Base-by-base conservation (phyloP, 2,888 invertebrate species). In the Pollenia angustigena region DNA sequence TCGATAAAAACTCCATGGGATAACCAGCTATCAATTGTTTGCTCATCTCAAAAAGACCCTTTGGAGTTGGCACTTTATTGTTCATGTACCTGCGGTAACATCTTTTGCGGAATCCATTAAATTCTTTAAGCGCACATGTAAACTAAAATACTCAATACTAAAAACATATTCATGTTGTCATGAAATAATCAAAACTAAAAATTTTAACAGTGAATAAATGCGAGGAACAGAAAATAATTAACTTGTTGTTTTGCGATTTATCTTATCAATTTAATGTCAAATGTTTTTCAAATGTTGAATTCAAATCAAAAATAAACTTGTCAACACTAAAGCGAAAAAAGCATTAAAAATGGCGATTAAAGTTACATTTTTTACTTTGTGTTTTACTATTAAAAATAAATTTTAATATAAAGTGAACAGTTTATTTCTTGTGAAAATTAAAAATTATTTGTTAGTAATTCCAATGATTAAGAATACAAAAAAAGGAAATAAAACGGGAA, bases 1-100 rank as follows among this genome's bases (percentile, higher is more conserved):
- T 83, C 8, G 92, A 91, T 1, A 90, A 90, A 85, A 91, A 89
- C 60, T 93, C 92, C 48, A 93, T 91, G 10, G 93, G 93, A 88
- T 92, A 92, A 7, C 93, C 93, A 46, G 90, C 92, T n/a, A 93
- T 54, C 0, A 92, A 16, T 64, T 93, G 91, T 74, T 93, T 93
- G 62, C 92, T 89, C 1, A 88, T 76, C 16, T 92, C 91, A 42
- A 92, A 90, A 3, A 93, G 75, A 4, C 88, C 89, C 44, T 90
- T 81, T 1, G 92, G 91, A 0, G 91, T 89, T n/a, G 92, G 92
- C 87, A 92, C 54, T 16, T 89, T 42, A 58, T 89, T 90, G 2
- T 82, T 85, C 14, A 87, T 86, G 48, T 88, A n/a, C 90, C 90
- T n/a, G 79, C 58, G 9, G 90, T 89, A 6, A 92, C 89, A 58